Evolutionary conservation across 2,113 vertebrate species (phyloP), one percentile per base, ranked within the genome.

Genomic region (Gallinago media): DNA sequence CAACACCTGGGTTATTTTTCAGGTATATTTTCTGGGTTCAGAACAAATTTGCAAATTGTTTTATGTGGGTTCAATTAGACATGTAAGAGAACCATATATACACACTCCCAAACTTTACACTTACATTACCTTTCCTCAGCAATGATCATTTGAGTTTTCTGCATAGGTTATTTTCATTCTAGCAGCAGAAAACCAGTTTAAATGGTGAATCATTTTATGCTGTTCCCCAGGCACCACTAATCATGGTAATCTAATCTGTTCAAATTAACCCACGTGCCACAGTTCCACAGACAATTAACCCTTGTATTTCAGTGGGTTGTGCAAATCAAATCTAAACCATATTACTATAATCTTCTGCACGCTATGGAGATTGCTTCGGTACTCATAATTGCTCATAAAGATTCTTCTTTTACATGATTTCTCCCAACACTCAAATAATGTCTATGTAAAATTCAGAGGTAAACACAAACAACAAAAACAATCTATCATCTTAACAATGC

Each of bases 211-310:
- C 56, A 31, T 68, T 82, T 72, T 19, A 34, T 19, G 17, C 77
- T 75, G 70, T 19, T 96, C 92, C 92, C 94, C 61, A 85, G 90
- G 56, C 65, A 89, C 74, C 0, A 0, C 78, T 89, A 61, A 85
- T 94, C 89, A 89, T 1, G 34, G 70, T 38, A 82, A 89, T 86
- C 49, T 86, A 61, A 97, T 88, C 95, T 88, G 70, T 92, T 75
- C 65, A 63, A 89, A 93, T 93, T 82, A 93, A 87, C 92, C 77
- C 81, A 79, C 31, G 1, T n/a, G 68, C 86, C 59, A 92, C 84
- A 81, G 87, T 13, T 74, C n/a, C 80, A 62, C 68, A 94, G 36
- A 46, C 32, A 85, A 82, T 93, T 97, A 93, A 94, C 92, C 88
- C 95, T 72, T 91, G 47, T 3, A 42, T 75, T 91, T 88, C 61